A percentile compares a stretch with the other conserved stretches of the same genome.
Evolutionary conservation across 2,888 invertebrate genomes (phyloP).

Genomic region (Phaonia tiefii): DNA sequence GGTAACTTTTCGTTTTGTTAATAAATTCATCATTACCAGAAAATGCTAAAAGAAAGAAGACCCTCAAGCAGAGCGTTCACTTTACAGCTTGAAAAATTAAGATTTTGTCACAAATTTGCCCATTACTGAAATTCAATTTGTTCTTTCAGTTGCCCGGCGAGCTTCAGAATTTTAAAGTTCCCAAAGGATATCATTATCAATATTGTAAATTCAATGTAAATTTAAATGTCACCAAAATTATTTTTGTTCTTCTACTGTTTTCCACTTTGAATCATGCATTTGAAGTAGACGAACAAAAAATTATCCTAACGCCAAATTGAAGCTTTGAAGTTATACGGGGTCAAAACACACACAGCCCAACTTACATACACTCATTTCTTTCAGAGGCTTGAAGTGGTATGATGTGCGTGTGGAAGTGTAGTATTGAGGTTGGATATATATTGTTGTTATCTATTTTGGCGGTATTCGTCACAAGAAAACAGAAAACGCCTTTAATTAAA

Average conservation of each 20-base stretch:
- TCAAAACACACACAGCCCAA: too few relatives aligned
- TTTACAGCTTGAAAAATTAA: too few relatives aligned
- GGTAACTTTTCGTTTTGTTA: background rate
- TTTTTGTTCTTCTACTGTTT: slow-evolving; percentile 2
- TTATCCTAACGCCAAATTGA: slow-evolving; percentile 17
- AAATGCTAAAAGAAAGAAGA: too few relatives aligned
- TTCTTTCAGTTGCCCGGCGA: background rate
- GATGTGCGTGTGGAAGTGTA: too few relatives aligned
- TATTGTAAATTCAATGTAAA: slow-evolving; percentile 32
- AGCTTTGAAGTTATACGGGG: slow-evolving; percentile 22
- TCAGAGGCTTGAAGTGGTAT: too few relatives aligned
- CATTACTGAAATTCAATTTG: slow-evolving; percentile 44
- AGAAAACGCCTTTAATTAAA: slow-evolving; percentile 14
- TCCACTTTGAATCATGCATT: background rate
- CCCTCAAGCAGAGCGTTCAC: too few relatives aligned
- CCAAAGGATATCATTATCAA: slow-evolving; percentile 40
- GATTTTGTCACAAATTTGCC: slow-evolving; percentile 38
- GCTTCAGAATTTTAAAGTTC: background rate
- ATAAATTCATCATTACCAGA: background rate
- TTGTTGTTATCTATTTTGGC: too few relatives aligned
- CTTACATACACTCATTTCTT: background rate
- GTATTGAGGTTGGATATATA: too few relatives aligned
- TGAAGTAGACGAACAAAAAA: too few relatives aligned
- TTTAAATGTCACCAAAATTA: slow-evolving; percentile 45
- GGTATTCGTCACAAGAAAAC: too few relatives aligned